These are phyloP conservation scores for Ganaspis sp. DNA, from an alignment of 1,140 invertebrate genomes.

Conservation along the genomic window DNA sequence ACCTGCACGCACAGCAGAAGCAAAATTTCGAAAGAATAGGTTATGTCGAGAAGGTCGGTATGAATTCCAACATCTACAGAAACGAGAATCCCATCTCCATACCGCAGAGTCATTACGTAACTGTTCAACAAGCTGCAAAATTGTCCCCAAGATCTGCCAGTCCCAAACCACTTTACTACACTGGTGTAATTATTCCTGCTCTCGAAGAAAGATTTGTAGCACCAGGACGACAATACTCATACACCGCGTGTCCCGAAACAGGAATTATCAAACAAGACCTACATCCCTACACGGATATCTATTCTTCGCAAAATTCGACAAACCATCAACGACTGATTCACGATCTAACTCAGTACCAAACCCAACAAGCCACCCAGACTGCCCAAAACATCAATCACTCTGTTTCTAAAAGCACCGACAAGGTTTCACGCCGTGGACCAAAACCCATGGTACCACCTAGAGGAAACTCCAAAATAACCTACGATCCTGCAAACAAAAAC, in stretches of 20 bases:
- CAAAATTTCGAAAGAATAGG: constrained; percentile 67
- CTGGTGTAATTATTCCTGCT: constrained; percentile 62
- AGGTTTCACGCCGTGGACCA: constrained; percentile 63
- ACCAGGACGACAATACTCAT: constrained; percentile 57
- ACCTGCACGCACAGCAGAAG: constrained; percentile 64
- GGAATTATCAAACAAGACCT: constrained; percentile 62
- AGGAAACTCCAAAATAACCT: constrained; percentile 73
- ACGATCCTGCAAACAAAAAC: constrained; percentile 65
- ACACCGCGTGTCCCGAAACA: constrained; percentile 70
- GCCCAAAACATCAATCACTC: constrained; percentile 67
- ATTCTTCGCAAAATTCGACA: constrained; percentile 67
- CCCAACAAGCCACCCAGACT: constrained; percentile 73
- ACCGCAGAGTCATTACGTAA: constrained; percentile 68
- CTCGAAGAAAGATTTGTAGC: constrained; percentile 57
- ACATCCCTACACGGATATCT: constrained; percentile 62
- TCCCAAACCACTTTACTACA: constrained; percentile 68
- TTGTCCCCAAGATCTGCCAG: constrained; percentile 66
- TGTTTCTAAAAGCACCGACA: constrained; percentile 53
- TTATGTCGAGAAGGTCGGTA: constrained; percentile 68
- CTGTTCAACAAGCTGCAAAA: constrained; percentile 65
- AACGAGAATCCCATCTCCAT: constrained; percentile 64
- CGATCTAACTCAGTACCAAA: constrained; percentile 70
- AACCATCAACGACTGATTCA: constrained; percentile 72
- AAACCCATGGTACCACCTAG: constrained; percentile 74
- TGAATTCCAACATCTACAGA: constrained; percentile 64